A percentile compares a stretch with the other conserved stretches of the same genome.
Conservation (phyloP, 2,797 vertebrate genomes). For the Saxicola maurus region DNA sequence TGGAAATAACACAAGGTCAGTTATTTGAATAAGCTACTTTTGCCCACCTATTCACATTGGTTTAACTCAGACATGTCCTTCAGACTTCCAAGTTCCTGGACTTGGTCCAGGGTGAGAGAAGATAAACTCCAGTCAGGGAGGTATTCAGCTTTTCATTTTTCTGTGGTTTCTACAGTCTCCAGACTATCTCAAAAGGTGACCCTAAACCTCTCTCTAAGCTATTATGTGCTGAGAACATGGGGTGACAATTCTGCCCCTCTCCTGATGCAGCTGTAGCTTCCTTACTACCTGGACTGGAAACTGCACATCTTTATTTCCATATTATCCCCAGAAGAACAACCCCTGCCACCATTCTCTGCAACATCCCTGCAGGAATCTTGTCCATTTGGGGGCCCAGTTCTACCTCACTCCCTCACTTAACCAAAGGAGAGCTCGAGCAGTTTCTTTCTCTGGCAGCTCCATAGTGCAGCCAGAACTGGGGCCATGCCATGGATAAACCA, state of each 20-base stretch:
- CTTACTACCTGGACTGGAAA: background rate
- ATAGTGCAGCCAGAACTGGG: background rate
- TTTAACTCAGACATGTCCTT: background rate
- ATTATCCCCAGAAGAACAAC: background rate
- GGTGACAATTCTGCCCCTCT: background rate
- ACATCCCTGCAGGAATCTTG: background rate
- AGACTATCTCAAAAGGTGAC: background rate
- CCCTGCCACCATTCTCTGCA: background rate
- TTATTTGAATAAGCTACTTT: background rate
- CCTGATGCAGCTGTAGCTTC: background rate
- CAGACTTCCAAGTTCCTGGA: background rate
- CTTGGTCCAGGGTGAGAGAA: background rate
- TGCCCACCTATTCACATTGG: background rate
- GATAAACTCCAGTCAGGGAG: background rate
- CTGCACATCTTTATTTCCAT: background rate
- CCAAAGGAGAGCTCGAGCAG: rapidly evolving
- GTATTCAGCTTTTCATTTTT: background rate
- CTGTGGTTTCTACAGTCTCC: background rate
- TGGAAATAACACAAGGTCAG: background rate
- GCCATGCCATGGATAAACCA: background rate
- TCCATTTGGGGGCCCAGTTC: background rate
- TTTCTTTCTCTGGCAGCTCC: background rate
- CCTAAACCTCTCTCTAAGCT: background rate
- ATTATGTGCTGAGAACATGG: background rate
- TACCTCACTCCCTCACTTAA: background rate